phyloP scores from a whole-genome alignment of 2,113 vertebrate species.

The Romanogobio albipinnatus region DNA sequence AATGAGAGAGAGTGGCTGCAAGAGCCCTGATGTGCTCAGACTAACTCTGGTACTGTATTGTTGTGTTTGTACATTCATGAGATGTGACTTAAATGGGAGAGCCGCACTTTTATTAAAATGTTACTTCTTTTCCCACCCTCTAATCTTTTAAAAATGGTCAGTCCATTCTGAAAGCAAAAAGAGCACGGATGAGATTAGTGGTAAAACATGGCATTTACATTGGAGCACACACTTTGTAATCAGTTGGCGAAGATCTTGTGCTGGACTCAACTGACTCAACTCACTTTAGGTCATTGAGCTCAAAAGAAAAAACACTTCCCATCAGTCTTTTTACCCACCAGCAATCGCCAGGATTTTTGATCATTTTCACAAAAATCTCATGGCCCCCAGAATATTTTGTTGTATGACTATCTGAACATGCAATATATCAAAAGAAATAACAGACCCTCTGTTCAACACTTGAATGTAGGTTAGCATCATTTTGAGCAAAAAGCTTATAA shows the following conservation, averaged over 20 bases:
- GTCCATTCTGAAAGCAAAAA: neutral
- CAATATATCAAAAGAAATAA: too few species aligned
- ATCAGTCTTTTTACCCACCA: neutral
- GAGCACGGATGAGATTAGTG: neutral
- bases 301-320: slow-evolving; percentile 26
- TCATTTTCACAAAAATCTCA: too few species aligned
- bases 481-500: too few species aligned
- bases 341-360: too few species aligned
- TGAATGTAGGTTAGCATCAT: too few species aligned
- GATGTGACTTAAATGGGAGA: slow-evolving; percentile 52
- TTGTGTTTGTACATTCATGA: slow-evolving; percentile 44
- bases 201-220: neutral
- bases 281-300: neutral
- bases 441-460: too few species aligned
- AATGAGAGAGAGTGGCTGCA: slow-evolving; percentile 27
- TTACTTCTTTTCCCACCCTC: neutral
- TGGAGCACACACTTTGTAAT: neutral
- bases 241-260: neutral
- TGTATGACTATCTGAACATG: too few species aligned
- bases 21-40: neutral
- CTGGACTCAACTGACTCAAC: neutral
- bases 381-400: too few species aligned
- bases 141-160: slow-evolving; percentile 1
- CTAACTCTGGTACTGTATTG: slow-evolving; percentile 1
- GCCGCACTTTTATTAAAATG: slow-evolving; percentile 17